Evolutionary conservation across 2,113 vertebrate species (phyloP).

Genomic region (Equus quagga): DNA sequence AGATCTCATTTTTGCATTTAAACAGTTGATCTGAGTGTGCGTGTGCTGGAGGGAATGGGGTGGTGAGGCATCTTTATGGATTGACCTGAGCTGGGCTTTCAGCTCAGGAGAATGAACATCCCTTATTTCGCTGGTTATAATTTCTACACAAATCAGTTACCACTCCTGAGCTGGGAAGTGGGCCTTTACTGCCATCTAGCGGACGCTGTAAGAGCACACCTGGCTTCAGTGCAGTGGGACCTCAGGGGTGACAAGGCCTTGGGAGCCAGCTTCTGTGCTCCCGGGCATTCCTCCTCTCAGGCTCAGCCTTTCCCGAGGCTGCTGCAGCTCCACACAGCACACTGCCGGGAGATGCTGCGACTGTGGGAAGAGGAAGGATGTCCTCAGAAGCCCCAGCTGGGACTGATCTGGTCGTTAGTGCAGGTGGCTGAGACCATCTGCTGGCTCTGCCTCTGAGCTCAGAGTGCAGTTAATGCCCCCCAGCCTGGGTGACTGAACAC

Average conservation of each 20-base stretch:
- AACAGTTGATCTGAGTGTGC: not conserved
- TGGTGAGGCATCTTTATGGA: not conserved
- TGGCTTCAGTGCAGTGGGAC: not conserved
- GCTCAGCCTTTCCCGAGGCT: not conserved
- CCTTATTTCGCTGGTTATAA: not conserved
- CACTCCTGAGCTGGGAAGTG: not conserved
- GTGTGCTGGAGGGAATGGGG: not conserved
- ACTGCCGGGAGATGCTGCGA: not conserved
- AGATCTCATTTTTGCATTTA: not conserved
- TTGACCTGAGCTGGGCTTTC: not conserved
- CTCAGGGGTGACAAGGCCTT: not conserved
- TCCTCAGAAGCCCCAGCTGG: not conserved
- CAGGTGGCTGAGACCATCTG: no score
- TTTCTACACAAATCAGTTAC: not conserved
- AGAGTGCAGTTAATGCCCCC: not conserved
- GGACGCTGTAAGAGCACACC: no score
- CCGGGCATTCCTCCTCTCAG: no score
- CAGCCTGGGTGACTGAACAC: rapidly evolving
- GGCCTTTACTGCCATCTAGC: no score
- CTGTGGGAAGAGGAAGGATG: not conserved
- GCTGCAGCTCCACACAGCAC: not conserved
- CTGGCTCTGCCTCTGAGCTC: not conserved
- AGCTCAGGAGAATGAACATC: not conserved
- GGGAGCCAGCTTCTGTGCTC: not conserved
- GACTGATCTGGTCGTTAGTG: not conserved